Evolutionary conservation across 2,113 vertebrate species (phyloP).

Genomic region (Misgurnus mizolepis): DNA sequence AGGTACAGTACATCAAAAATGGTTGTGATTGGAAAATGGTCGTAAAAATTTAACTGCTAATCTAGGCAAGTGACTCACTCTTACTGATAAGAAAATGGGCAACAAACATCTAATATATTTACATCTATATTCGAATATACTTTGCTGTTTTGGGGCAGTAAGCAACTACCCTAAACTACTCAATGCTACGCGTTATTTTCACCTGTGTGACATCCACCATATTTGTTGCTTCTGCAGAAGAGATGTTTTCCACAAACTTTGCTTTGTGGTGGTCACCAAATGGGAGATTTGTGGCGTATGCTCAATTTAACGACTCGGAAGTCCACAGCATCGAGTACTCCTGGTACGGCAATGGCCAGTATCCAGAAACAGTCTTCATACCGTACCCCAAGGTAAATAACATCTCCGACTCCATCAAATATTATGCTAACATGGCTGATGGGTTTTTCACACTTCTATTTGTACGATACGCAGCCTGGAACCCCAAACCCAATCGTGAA

Average conservation of each 20-base stretch:
- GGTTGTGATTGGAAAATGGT: no score
- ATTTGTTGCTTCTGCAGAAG: slow-evolving; percentile 78
- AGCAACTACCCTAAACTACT: not conserved
- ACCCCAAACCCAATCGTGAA: slow-evolving; percentile 86
- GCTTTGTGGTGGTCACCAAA: slow-evolving; percentile 95
- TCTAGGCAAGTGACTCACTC: no score
- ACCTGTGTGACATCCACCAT: not conserved
- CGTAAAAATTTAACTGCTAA: no score
- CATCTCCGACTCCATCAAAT: not conserved
- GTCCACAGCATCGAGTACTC: slow-evolving; percentile 90
- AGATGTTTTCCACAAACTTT: slow-evolving; percentile 88
- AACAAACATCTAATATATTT: no score
- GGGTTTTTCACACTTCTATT: not conserved
- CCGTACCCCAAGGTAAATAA: slow-evolving; percentile 91
- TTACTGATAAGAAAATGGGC: no score
- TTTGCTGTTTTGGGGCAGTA: no score
- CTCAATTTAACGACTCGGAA: slow-evolving; percentile 86
- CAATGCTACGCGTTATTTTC: not conserved
- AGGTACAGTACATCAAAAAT: not conserved
- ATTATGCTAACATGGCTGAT: not conserved
- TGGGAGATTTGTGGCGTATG: slow-evolving; percentile 85
- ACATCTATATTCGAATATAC: no score
- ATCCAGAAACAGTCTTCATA: slow-evolving; percentile 88
- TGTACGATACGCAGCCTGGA: slow-evolving; percentile 80
- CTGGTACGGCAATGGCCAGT: slow-evolving; percentile 91